Percentiles rank a stretch among this genome's conserved stretches.
These are phyloP conservation scores for Coelogynopora nodosa DNA, from an alignment of 2,888 invertebrate genomes.

Conservation along the genomic window DNA sequence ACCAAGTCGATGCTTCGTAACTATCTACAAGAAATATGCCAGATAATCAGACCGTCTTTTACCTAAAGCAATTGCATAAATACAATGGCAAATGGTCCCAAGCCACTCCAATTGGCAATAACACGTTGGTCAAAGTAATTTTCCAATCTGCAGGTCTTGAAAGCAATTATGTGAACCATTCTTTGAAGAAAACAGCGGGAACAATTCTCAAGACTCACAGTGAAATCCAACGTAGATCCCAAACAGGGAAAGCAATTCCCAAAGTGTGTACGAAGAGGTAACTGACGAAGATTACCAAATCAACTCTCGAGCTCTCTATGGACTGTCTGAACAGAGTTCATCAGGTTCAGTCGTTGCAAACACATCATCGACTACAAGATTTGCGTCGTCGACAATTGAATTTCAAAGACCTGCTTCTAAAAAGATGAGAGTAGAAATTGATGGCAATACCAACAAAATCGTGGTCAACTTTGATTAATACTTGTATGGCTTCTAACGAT, in stretches of 20 bases:
- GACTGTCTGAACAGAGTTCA: constrained; percentile 30
- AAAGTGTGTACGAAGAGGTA: constrained; percentile 34
- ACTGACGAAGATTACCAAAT: constrained; percentile 10
- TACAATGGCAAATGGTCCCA: constrained; percentile 24
- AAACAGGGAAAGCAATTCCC: constrained; percentile 13
- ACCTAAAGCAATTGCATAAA: constrained; percentile 22
- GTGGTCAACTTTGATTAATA: constrained; percentile 19
- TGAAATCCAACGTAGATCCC: constrained; percentile 1
- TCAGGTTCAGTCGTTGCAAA: constrained; percentile 31
- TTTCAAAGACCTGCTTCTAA: constrained; percentile 28
- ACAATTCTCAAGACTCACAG: constrained; percentile 21
- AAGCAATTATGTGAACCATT: constrained; percentile 28
- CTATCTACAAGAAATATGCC: constrained; percentile 32
- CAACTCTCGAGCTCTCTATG: constrained; percentile 29
- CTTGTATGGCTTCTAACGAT: constrained; percentile 28
- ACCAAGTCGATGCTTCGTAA: constrained; percentile 24
- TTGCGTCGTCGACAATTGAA: constrained; percentile 2
- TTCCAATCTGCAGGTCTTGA: constrained; percentile 21
- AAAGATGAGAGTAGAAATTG: constrained; percentile 10
- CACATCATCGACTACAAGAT: background rate
- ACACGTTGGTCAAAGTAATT: constrained; percentile 28
- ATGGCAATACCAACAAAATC: constrained; percentile 31
- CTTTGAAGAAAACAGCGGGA: constrained; percentile 28
- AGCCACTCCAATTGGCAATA: constrained; percentile 23
- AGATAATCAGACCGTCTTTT: background rate